A percentile compares a stretch with the other conserved stretches of the same genome.
phyloP scores from a whole-genome alignment of 2,113 vertebrate genomes.

The Romanogobio albipinnatus region DNA sequence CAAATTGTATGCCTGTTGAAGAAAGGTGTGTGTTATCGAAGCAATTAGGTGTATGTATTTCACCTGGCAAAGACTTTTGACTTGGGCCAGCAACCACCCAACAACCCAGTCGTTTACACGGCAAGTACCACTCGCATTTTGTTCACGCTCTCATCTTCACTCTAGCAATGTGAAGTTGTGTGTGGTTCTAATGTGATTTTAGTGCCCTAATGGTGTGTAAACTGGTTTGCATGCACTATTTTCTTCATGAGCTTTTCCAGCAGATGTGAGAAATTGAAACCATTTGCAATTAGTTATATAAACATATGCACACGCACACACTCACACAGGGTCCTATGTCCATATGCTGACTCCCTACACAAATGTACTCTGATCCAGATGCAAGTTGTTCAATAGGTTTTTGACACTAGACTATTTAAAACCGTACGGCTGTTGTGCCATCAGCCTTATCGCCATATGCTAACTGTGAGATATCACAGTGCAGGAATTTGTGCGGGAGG shows the following conservation, averaged over 20 bases:
- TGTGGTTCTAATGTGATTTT: slow-evolving; percentile 5
- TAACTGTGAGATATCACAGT: slow-evolving; percentile 23
- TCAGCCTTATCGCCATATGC: slow-evolving; percentile 31
- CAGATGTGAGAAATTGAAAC: slow-evolving; percentile 4
- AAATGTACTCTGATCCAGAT: background rate
- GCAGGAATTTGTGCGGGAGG: slow-evolving; percentile 47
- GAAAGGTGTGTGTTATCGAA: background rate
- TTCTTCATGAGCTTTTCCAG: slow-evolving; percentile 24
- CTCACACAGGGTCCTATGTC: background rate
- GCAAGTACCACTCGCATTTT: background rate
- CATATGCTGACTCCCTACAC: background rate
- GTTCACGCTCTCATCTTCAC: background rate
- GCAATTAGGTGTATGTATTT: background rate
- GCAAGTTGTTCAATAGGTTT: background rate
- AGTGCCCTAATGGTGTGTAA: slow-evolving; percentile 28
- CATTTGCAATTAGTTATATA: slow-evolving; percentile 7
- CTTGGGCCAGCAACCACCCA: background rate
- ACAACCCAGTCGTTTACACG: background rate
- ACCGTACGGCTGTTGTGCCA: background rate
- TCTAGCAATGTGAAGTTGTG: slow-evolving; percentile 5
- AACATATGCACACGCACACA: background rate
- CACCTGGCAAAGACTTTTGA: background rate
- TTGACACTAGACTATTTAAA: slow-evolving; percentile 34
- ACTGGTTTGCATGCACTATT: slow-evolving; percentile 17
- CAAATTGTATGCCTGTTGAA: background rate